These are phyloP conservation scores for Drosophila kokeensis DNA, from an alignment of 2,888 invertebrate genomes.

Conservation along the genomic window DNA sequence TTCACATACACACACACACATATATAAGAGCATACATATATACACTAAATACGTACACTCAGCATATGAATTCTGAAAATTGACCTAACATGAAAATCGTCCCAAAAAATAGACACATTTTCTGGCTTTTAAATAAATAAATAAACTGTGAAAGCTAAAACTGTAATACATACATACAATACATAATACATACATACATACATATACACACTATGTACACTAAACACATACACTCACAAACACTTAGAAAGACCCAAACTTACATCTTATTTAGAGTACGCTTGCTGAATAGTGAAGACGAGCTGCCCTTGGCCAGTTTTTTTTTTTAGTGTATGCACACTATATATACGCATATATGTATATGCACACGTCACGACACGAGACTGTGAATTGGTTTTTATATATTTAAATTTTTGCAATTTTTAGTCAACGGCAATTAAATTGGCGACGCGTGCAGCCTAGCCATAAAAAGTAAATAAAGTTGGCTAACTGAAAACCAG, in stretches of 20 bases:
- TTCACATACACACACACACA: neutral
- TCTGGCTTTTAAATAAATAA: neutral
- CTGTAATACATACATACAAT: neutral
- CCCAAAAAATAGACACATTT: neutral
- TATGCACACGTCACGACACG: slow-evolving; percentile 38
- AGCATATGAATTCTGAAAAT: no score
- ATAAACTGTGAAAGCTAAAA: neutral
- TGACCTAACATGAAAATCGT: no score
- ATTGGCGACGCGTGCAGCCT: slow-evolving; percentile 73
- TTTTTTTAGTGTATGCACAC: neutral
- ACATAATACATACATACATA: neutral
- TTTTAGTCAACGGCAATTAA: slow-evolving; percentile 75
- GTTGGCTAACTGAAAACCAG: slow-evolving; percentile 22
- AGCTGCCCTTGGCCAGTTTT: neutral
- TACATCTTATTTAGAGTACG: neutral
- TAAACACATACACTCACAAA: neutral
- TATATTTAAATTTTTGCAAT: slow-evolving; percentile 64
- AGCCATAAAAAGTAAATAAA: slow-evolving; percentile 60
- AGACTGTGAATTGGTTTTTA: slow-evolving; percentile 12
- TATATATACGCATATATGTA: neutral
- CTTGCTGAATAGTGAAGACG: neutral
- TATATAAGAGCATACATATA: neutral
- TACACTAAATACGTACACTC: neutral
- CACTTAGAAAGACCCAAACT: neutral
- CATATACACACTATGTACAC: neutral